These are phyloP conservation scores for Erpobdella octoculata DNA, from an alignment of 2,888 invertebrate genomes.

Conservation along the genomic window DNA sequence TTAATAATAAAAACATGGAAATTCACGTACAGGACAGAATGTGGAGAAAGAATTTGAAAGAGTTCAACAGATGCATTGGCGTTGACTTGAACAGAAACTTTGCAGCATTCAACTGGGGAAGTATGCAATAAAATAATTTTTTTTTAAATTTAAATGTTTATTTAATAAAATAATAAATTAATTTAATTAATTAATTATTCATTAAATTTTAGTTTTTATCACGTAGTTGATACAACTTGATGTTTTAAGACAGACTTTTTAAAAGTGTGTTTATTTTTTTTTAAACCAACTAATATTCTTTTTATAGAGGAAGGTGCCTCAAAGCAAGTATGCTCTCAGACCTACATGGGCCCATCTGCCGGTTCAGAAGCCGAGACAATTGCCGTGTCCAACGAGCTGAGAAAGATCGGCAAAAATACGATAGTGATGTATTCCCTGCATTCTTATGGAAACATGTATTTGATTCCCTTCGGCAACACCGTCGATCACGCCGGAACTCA, in stretches of 20 bases:
- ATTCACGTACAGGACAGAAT: slow-evolving; percentile 34
- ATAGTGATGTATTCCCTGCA: slow-evolving; percentile 28
- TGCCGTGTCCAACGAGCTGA: slow-evolving; percentile 28
- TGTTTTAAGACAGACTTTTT: slow-evolving; percentile 11
- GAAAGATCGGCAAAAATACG: slow-evolving; percentile 15
- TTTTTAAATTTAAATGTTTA: no score
- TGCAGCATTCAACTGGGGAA: slow-evolving; percentile 32
- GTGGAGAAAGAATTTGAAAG: slow-evolving; percentile 35
- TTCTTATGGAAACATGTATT: slow-evolving; percentile 32
- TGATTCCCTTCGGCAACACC: slow-evolving; percentile 34
- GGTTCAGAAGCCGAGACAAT: slow-evolving; percentile 35
- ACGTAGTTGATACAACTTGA: not conserved
- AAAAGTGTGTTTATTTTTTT: not conserved
- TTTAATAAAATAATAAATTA: not conserved
- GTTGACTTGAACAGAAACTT: slow-evolving; percentile 36
- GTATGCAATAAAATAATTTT: no score
- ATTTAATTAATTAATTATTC: not conserved
- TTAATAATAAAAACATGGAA: no score
- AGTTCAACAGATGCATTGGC: slow-evolving; percentile 28
- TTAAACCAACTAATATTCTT: not conserved
- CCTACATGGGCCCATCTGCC: slow-evolving; percentile 30
- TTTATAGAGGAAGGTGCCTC: slow-evolving; percentile 33
- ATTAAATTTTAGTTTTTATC: not conserved
- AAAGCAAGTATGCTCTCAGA: slow-evolving; percentile 26
- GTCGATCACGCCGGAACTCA: slow-evolving; percentile 26